These are phyloP conservation scores for Drosophila littoralis DNA, from an alignment of 1,140 invertebrate genomes.

Conservation along the genomic window DNA sequence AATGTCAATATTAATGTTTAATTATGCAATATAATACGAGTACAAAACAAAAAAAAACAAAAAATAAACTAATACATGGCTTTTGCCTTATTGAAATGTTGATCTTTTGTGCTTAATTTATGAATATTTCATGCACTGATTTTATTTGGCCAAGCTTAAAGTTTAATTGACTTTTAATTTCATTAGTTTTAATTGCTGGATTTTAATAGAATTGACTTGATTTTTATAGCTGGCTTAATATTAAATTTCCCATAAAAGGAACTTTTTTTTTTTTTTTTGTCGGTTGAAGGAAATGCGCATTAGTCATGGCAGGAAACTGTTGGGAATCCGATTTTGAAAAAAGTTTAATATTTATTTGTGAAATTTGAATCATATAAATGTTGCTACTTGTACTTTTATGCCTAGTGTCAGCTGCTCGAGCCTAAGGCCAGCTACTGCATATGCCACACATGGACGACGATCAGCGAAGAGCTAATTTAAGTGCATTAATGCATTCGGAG, in stretches of 20 bases:
- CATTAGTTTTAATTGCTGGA: constrained; percentile 38
- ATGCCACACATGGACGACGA: not conserved
- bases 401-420: too few species aligned
- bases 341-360: too few species aligned
- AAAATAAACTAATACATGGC: constrained; percentile 11
- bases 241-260: not conserved
- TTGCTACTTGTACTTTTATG: too few species aligned
- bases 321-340: too few species aligned
- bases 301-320: constrained; percentile 9
- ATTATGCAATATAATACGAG: constrained; percentile 40
- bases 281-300: constrained; percentile 9
- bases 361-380: too few species aligned
- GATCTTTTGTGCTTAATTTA: constrained; percentile 27
- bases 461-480: constrained; percentile 7
- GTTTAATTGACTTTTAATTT: constrained; percentile 57
- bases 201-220: constrained; percentile 39
- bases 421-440: constrained; percentile 17
- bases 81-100: constrained; percentile 27
- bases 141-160: constrained; percentile 21
- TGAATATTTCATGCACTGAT: constrained; percentile 23
- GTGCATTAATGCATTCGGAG: constrained; percentile 26
- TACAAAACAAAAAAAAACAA: not conserved
- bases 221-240: constrained; percentile 17
- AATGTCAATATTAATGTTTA: constrained; percentile 50
- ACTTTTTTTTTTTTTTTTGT: not conserved